phyloP scores from a whole-genome alignment of 1,140 invertebrate species.

The Drosophila azteca region DNA sequence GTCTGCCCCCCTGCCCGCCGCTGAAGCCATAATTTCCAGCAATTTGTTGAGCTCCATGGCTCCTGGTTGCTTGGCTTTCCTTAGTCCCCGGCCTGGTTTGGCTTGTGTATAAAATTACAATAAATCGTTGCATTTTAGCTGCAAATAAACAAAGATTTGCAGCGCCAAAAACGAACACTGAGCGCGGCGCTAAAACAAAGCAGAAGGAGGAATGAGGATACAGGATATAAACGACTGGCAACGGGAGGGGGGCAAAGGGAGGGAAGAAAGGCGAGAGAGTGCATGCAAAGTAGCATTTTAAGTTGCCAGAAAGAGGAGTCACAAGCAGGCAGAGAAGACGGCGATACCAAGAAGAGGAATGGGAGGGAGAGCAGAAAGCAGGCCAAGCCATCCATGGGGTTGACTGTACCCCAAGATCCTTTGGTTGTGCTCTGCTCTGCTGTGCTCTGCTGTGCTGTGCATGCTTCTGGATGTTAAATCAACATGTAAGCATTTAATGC shows the following conservation, averaged over 20 bases:
- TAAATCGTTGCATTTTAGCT: conserved; percentile 81
- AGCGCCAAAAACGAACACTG: conserved; percentile 51
- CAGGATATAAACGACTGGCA: background rate
- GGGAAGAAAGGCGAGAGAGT: conserved; percentile 42
- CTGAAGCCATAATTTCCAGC: conserved; percentile 50
- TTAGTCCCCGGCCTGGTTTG: background rate
- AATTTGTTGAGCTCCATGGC: conserved; percentile 49
- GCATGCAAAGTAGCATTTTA: conserved; percentile 75
- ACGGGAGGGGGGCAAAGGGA: background rate
- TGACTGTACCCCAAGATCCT: conserved; percentile 3
- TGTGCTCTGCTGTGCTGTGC: conserved; percentile 22
- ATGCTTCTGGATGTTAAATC: conserved; percentile 73
- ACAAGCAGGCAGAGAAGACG: conserved; percentile 3
- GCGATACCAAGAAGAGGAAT: background rate
- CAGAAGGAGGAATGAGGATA: conserved; percentile 45
- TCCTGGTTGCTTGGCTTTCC: background rate
- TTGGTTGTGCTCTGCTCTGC: background rate
- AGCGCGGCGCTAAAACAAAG: conserved; percentile 70
- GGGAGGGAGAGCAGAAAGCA: background rate
- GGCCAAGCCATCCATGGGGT: conserved; percentile 18
- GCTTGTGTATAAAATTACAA: conserved; percentile 79
- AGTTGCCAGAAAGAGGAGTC: conserved; percentile 31
- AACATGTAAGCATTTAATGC: conserved; percentile 82
- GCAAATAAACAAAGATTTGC: conserved; percentile 82
- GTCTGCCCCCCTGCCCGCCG: background rate